Percentiles rank a stretch among this genome's conserved stretches.
phyloP scores from a whole-genome alignment of 2,797 vertebrate genomes.

The Malurus splendens region DNA sequence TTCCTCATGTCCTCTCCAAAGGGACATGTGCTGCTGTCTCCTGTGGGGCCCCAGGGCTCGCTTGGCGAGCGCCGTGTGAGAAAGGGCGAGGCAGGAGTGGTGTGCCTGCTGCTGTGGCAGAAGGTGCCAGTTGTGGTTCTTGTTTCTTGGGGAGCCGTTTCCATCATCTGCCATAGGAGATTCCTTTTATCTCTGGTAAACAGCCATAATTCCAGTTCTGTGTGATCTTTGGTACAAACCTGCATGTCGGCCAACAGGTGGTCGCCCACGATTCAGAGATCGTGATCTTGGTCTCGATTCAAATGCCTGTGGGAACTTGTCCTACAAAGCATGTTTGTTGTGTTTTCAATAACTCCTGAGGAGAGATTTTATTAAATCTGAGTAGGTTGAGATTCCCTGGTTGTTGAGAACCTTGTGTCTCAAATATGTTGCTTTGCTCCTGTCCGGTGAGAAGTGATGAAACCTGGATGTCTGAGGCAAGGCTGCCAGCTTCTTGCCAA shows the following conservation, averaged over 20 bases:
- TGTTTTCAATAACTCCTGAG: not conserved
- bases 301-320: not conserved
- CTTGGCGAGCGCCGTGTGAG: rapidly evolving
- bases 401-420: not conserved
- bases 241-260: not conserved
- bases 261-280: not conserved
- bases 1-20: not conserved
- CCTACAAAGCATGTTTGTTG: not conserved
- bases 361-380: not conserved
- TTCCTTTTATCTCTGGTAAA: conserved; percentile 12
- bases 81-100: not conserved
- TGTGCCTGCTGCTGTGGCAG: not conserved
- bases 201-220: not conserved
- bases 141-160: not conserved
- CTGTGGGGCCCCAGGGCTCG: not conserved
- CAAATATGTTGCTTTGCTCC: not conserved
- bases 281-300: not conserved
- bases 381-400: not conserved
- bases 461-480: not conserved
- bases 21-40: not conserved
- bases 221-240: not conserved
- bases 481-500: not conserved
- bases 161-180: not conserved
- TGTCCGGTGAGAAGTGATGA: not conserved
- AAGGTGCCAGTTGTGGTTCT: not conserved